phyloP scores from a whole-genome alignment of 2,113 vertebrate species.

The Solea solea region DNA sequence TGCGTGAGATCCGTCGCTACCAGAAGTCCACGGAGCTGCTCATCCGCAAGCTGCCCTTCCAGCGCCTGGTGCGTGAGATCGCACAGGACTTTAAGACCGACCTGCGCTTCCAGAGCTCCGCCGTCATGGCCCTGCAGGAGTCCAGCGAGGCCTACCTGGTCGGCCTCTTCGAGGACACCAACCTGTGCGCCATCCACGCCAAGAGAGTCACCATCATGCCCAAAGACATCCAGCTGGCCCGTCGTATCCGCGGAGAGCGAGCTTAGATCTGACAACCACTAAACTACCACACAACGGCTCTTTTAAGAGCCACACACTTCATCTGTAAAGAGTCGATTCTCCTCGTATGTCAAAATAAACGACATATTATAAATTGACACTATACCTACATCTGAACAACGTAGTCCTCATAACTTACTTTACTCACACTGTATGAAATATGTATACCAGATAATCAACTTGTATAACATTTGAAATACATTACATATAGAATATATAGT shows the following conservation, averaged over 20 bases:
- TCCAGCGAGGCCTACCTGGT: constrained; percentile 81
- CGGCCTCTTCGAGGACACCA: constrained; percentile 81
- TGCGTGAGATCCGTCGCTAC: neutral
- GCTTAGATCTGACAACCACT: neutral
- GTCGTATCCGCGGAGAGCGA: constrained; percentile 77
- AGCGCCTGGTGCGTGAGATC: constrained; percentile 50
- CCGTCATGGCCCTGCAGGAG: constrained; percentile 71
- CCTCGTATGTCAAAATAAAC: no score
- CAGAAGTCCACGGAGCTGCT: constrained; percentile 39
- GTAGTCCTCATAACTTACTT: no score
- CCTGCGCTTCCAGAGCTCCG: constrained; percentile 61
- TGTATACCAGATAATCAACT: no score
- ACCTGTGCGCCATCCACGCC: constrained; percentile 81
- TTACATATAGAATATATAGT: no score
- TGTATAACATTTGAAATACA: no score
- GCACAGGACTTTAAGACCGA: constrained; percentile 62
- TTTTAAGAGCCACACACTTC: neutral
- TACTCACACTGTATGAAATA: no score
- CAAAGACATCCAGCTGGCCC: constrained; percentile 87
- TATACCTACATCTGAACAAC: no score
- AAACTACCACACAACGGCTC: neutral
- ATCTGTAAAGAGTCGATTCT: no score
- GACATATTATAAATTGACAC: no score
- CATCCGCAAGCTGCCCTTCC: constrained; percentile 54
- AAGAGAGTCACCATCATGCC: constrained; percentile 86